Conservation (phyloP, 2,797 vertebrate genomes). For the Lutjanus argentimaculatus region DNA sequence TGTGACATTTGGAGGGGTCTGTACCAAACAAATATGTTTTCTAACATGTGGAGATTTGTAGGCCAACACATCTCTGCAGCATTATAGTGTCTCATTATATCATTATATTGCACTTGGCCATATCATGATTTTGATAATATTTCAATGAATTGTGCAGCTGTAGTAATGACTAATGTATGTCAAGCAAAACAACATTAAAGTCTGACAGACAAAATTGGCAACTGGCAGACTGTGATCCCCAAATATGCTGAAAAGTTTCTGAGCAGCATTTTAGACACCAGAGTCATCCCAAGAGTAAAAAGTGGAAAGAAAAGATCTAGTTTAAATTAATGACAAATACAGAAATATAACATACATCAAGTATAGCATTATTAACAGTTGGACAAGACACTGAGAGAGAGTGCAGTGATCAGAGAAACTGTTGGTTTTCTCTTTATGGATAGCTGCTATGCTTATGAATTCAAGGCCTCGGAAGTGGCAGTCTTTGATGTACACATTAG, state of each 20-base stretch:
- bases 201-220: not conserved
- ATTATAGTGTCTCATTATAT: too few species aligned
- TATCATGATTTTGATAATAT: too few species aligned
- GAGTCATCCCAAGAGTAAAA: not conserved
- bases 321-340: not conserved
- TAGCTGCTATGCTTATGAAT: slow-evolving; percentile 31
- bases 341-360: not conserved
- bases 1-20: too few species aligned
- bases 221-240: not conserved
- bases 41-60: too few species aligned
- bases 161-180: not conserved
- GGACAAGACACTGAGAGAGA: not conserved
- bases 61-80: too few species aligned
- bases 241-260: not conserved
- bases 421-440: slow-evolving; percentile 15
- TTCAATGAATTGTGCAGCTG: too few species aligned
- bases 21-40: too few species aligned
- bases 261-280: not conserved
- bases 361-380: not conserved
- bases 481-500: slow-evolving; percentile 63
- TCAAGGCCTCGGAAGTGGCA: slow-evolving; percentile 31
- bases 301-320: not conserved
- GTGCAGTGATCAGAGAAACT: not conserved
- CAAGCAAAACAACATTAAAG: too few species aligned
- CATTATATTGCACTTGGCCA: too few species aligned